phyloP scores from a whole-genome alignment of 1,140 invertebrate genomes.

The Leptonema lineaticorne region DNA sequence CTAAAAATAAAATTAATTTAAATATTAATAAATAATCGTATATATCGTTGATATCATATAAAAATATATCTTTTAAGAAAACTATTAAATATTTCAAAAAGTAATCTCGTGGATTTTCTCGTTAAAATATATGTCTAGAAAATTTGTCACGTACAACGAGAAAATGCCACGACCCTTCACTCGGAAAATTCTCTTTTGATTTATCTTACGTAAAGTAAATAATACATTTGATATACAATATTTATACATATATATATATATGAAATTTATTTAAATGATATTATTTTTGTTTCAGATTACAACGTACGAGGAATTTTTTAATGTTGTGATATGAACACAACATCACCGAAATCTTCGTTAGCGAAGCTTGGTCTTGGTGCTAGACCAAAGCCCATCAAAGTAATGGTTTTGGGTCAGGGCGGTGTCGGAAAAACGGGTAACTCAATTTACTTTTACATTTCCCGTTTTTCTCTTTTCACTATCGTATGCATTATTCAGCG shows the following conservation, averaged over 20 bases:
- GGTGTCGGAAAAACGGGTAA: conserved; percentile 79
- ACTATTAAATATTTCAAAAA: no score
- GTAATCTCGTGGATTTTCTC: no score
- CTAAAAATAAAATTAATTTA: no score
- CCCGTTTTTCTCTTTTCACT: not conserved
- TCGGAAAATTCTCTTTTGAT: not conserved
- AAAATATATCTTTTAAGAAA: no score
- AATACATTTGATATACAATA: not conserved
- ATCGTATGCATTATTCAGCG: conserved; percentile 16
- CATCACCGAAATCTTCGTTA: conserved; percentile 64
- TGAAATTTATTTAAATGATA: not conserved
- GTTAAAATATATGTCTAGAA: no score
- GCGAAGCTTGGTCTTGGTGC: conserved; percentile 62
- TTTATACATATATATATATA: not conserved
- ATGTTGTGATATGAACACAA: conserved; percentile 53
- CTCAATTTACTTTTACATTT: conserved; percentile 20
- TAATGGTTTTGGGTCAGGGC: conserved; percentile 74
- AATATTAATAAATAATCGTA: no score
- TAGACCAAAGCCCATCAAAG: conserved; percentile 66
- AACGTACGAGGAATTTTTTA: not conserved
- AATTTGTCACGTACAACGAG: no score
- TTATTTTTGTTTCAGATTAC: conserved; percentile 8
- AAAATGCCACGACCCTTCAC: not conserved
- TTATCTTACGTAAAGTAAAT: not conserved
- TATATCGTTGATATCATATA: no score